Evolutionary conservation across 2,888 invertebrate species (phyloP).

Genomic region (Papilio demoleus): DNA sequence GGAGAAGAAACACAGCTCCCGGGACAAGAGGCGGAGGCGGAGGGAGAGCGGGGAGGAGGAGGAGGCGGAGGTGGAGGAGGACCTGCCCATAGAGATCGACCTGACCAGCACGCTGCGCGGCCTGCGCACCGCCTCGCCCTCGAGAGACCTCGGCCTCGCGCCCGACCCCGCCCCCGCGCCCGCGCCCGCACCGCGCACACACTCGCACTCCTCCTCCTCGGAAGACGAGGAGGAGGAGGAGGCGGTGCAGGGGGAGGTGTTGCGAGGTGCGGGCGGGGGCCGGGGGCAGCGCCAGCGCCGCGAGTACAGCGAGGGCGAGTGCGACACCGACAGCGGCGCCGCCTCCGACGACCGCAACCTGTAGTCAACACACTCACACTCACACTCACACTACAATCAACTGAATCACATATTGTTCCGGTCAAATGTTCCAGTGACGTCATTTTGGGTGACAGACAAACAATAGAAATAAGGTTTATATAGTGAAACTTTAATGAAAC

Average conservation of each 20-base stretch:
- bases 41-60: constrained; percentile 50
- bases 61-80: too few relatives aligned
- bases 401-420: too few relatives aligned
- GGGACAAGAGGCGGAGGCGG: constrained; percentile 63
- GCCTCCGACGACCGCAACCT: constrained; percentile 56
- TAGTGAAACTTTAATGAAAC: too few relatives aligned
- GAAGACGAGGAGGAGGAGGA: constrained; percentile 46
- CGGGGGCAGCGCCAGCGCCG: constrained; percentile 54
- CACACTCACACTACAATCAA: too few relatives aligned
- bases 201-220: not conserved
- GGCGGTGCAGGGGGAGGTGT: constrained; percentile 46
- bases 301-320: constrained; percentile 78
- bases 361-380: not conserved
- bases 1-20: constrained; percentile 66
- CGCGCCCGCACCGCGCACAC: not conserved
- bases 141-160: constrained; percentile 59
- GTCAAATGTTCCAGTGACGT: too few relatives aligned
- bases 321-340: constrained; percentile 62
- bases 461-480: too few relatives aligned
- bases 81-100: constrained; percentile 62
- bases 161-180: not conserved
- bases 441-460: too few relatives aligned
- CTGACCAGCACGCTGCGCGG: constrained; percentile 69
- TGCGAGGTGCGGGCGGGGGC: constrained; percentile 44
- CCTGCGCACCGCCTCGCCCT: constrained; percentile 67